These are phyloP conservation scores for Vulpes ferrilata DNA, from an alignment of 2,113 vertebrate genomes.

Conservation along the genomic window DNA sequence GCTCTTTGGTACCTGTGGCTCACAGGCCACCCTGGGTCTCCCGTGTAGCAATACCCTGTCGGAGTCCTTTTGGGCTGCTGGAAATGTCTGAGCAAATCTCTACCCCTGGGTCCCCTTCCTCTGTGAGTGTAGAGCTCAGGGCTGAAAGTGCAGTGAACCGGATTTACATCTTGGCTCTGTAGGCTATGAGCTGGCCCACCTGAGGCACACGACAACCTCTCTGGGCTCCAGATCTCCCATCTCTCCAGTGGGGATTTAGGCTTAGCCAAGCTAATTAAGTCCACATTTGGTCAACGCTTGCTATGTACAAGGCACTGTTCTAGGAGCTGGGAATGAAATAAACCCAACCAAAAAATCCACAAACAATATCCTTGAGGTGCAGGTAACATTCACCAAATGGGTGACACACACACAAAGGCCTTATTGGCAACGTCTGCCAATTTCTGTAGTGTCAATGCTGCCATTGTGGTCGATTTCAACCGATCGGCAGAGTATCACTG, in stretches of 20 bases:
- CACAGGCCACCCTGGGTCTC: background rate
- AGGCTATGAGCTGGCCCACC: background rate
- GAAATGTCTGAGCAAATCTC: background rate
- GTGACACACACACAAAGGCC: background rate
- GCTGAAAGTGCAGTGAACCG: background rate
- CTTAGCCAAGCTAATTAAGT: background rate
- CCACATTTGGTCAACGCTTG: background rate
- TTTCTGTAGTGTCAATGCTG: background rate
- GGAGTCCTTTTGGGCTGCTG: too few relatives aligned
- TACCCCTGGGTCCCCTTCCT: fast-evolving
- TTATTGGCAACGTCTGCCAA: background rate
- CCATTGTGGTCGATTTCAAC: background rate
- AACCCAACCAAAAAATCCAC: background rate
- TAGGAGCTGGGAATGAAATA: background rate
- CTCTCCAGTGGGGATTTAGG: background rate
- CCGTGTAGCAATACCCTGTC: fast-evolving
- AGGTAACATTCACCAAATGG: background rate
- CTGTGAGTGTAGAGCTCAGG: background rate
- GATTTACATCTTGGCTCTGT: background rate
- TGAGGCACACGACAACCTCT: background rate
- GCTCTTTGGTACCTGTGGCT: background rate
- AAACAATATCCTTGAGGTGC: background rate
- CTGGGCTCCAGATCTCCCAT: background rate
- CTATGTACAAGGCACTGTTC: background rate
- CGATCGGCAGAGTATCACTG: too few relatives aligned